Base-by-base conservation (phyloP, 2,888 invertebrate species). In the Diarsia rubi region DNA sequence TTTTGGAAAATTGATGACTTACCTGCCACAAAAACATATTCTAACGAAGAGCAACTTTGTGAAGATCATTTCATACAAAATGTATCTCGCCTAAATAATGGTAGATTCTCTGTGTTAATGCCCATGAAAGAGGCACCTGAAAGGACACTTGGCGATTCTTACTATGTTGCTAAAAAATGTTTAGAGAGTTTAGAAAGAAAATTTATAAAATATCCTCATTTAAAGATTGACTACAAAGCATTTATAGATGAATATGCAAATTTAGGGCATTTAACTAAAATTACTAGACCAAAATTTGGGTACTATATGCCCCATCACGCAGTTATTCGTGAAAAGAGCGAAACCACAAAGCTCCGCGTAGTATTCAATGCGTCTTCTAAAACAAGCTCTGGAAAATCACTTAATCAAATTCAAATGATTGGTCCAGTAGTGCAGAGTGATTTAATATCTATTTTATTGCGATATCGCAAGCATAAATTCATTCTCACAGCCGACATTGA, bases 291-390 rank as follows among this genome's bases (percentile, higher is more conserved):
- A 21, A 21, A 19, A 4, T 70, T 74, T 68, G 76, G 67, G 1
- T 68, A 70, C 44, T 78, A 52, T 11, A n/a, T 78, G 16, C 78
- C 78, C 1, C 78, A 78, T 59, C 73, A 78, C 49, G 63, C 73
- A 14, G 78, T 78, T 12, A 67, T 78, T 0, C 54, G 70, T 3
- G 70, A 74, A 45, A 70, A 59, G n/a, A 78, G 78, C 45, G 78
- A 78, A 67, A 77, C 69, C 1, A 72, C 75, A 1, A 76, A 76
- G 47, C 63, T 63, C 2, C 57, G 75, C 0, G 78, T 78, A n/a
- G 78, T 70, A 1, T 74, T 78, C 19, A 62, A 77, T 73, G 77
- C 73, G 3, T 78, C 78, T 0, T 62, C 49, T 19, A 78, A 73
- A 73, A 70, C 78, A 12, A 6, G 11, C 21, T 69, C 78, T 19